These are phyloP conservation scores for Polylopha cassiicola DNA, from an alignment of 2,888 invertebrate genomes.

Conservation along the genomic window DNA sequence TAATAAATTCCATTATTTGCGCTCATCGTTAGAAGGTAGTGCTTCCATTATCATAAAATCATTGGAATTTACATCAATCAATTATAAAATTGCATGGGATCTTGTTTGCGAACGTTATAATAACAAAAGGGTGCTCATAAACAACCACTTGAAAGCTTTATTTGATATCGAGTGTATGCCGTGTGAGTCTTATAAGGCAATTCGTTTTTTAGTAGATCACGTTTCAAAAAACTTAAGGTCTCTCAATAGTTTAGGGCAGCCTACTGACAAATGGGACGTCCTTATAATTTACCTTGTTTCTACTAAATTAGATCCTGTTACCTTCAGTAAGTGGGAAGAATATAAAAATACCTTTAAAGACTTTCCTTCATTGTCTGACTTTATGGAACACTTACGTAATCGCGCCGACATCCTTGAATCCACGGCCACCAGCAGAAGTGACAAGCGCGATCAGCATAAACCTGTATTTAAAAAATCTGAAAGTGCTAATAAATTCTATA, in stretches of 20 bases:
- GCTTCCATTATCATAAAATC: conserved; percentile 30
- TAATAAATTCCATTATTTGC: conserved; percentile 17
- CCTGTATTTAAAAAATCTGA: neutral
- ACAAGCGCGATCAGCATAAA: conserved; percentile 3
- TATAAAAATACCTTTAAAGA: neutral
- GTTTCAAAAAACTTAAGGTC: conserved; percentile 7
- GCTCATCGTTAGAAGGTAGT: conserved; percentile 5
- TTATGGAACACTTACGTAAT: conserved; percentile 11
- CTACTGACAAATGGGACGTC: conserved; percentile 2
- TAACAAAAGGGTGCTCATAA: conserved; percentile 7
- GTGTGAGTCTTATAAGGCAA: conserved; percentile 5
- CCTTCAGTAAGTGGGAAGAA: conserved; percentile 9
- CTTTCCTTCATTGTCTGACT: conserved; percentile 3
- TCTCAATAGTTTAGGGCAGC: conserved; percentile 2
- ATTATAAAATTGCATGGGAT: conserved; percentile 7
- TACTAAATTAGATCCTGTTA: neutral
- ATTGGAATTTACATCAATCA: conserved; percentile 3
- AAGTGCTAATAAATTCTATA: neutral
- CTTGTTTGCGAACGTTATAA: conserved; percentile 7
- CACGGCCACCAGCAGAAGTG: neutral
- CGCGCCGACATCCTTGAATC: conserved; percentile 22
- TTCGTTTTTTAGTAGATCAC: conserved; percentile 7
- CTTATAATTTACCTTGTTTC: neutral
- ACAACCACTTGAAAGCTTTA: conserved; percentile 11
- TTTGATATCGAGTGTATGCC: conserved; percentile 6